Percentiles rank a stretch among this genome's conserved stretches.
phyloP scores from a whole-genome alignment of 1,140 invertebrate genomes.

The Leptoteleia sp. region DNA sequence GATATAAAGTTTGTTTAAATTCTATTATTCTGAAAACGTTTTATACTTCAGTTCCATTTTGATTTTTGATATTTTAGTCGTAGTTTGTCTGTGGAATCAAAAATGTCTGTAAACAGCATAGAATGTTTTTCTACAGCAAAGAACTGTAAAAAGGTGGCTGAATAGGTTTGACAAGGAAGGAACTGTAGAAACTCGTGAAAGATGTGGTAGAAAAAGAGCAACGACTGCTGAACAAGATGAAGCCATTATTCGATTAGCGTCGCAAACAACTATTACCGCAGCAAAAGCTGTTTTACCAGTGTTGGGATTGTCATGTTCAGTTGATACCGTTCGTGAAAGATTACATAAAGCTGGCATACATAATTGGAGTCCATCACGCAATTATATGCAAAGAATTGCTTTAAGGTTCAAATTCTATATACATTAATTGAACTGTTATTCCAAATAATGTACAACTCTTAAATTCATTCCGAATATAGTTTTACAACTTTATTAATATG shows the following conservation, averaged over 20 bases:
- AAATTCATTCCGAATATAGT: no score
- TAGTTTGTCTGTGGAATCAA: no score
- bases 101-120: constrained; percentile 2
- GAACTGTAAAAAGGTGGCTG: constrained; percentile 79
- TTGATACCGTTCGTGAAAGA: constrained; percentile 78
- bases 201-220: constrained; percentile 80
- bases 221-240: constrained; percentile 78
- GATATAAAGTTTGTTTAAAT: no score
- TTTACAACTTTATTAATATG: no score
- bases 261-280: constrained; percentile 78
- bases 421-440: no score
- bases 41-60: no score
- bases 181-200: constrained; percentile 77
- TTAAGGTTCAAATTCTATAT: constrained; percentile 70
- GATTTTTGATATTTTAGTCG: no score
- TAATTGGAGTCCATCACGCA: constrained; percentile 79
- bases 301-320: constrained; percentile 77
- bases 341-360: constrained; percentile 80
- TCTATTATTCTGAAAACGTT: no score
- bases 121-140: constrained; percentile 74
- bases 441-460: no score
- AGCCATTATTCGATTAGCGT: constrained; percentile 77
- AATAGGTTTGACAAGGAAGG: constrained; percentile 80
- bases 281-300: constrained; percentile 79
- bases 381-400: constrained; percentile 79